A percentile compares a stretch with the other conserved stretches of the same genome.
These are phyloP conservation scores for Batillaria attramentaria DNA, from an alignment of 1,140 invertebrate species.

Conservation along the genomic window DNA sequence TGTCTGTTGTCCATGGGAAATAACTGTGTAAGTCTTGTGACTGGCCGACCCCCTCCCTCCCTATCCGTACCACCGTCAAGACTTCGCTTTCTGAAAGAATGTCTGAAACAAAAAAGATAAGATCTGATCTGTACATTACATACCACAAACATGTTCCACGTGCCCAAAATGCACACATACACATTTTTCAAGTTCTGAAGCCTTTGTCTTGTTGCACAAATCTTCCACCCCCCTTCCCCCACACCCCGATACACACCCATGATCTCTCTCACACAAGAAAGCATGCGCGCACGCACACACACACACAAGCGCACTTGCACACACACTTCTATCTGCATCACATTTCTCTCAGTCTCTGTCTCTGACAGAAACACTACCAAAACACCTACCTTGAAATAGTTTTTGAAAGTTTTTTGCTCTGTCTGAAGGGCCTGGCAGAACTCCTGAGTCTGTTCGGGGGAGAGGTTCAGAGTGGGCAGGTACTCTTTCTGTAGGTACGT, in stretches of 20 bases:
- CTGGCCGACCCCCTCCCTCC: background rate
- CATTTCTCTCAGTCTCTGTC: background rate
- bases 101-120: constrained; percentile 57
- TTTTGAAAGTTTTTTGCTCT: constrained; percentile 73
- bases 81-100: constrained; percentile 68
- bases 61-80: constrained; percentile 60
- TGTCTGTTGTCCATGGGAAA: background rate
- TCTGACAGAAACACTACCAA: background rate
- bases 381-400: constrained; percentile 73
- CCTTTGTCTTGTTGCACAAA: background rate
- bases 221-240: background rate
- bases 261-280: background rate
- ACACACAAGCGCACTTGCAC: background rate
- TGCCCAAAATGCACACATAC: background rate
- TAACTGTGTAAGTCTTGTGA: background rate
- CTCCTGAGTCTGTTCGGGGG: constrained; percentile 69
- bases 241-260: background rate
- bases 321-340: background rate
- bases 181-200: background rate
- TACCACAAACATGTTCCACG: background rate
- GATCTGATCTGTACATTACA: background rate
- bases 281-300: background rate
- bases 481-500: constrained; percentile 72
- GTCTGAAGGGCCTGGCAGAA: constrained; percentile 73
- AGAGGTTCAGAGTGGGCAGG: constrained; percentile 71